Conservation (phyloP, 2,113 vertebrate genomes). For the Neotoma lepida region DNA sequence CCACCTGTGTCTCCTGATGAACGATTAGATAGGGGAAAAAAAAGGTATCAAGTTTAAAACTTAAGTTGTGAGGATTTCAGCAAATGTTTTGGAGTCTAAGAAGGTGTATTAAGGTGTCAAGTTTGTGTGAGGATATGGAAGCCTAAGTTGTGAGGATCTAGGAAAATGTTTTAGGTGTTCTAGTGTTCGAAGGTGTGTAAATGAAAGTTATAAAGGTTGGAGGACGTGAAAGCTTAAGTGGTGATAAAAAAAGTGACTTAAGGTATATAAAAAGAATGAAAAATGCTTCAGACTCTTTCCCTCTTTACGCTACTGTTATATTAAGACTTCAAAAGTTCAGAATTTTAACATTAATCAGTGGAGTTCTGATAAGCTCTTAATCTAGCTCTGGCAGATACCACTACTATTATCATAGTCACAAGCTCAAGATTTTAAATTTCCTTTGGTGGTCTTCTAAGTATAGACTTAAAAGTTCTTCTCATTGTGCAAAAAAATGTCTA, state of each 20-base stretch:
- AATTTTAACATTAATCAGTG: background rate
- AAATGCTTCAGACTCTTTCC: background rate
- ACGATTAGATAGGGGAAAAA: background rate
- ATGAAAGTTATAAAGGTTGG: background rate
- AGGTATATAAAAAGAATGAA: background rate
- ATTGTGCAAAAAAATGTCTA: background rate
- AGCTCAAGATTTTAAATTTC: background rate
- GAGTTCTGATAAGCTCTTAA: background rate
- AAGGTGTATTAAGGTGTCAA: background rate
- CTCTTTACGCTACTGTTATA: background rate
- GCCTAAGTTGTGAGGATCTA: background rate
- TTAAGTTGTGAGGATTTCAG: background rate
- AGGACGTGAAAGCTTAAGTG: background rate
- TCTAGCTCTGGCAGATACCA: background rate
- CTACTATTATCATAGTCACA: background rate
- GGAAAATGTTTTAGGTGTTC: background rate
- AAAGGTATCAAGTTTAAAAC: background rate
- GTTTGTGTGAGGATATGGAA: background rate
- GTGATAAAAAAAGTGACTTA: background rate
- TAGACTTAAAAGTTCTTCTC: background rate
- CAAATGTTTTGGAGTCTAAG: background rate
- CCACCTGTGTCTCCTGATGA: background rate
- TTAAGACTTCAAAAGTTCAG: background rate
- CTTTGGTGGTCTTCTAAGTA: background rate
- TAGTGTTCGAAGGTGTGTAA: background rate